These are phyloP conservation scores for Podarcis raffonei DNA, from an alignment of 2,113 vertebrate species.

Conservation along the genomic window DNA sequence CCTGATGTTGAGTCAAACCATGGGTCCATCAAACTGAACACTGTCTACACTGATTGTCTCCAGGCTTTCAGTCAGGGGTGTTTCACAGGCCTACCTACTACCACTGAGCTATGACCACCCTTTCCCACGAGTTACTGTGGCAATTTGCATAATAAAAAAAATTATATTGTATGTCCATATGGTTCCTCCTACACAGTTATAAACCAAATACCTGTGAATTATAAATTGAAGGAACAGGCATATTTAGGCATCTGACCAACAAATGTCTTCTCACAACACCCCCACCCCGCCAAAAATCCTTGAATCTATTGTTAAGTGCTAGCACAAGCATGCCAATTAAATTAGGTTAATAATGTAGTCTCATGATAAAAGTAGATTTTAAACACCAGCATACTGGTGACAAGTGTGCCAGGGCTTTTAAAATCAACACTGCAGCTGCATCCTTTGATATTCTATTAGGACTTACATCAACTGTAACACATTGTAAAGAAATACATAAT, in stretches of 20 bases:
- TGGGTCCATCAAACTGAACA: no score
- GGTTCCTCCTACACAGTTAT: not conserved
- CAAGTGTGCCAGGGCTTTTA: not conserved
- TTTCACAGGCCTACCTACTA: not conserved
- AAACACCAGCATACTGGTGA: not conserved
- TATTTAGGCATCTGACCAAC: constrained; percentile 12
- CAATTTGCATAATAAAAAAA: not conserved
- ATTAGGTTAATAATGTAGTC: not conserved
- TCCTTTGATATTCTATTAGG: not conserved
- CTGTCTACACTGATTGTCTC: not conserved
- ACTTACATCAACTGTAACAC: not conserved
- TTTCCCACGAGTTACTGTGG: not conserved
- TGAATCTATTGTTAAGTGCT: not conserved
- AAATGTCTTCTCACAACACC: not conserved
- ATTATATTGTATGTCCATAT: not conserved
- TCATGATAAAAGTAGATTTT: not conserved
- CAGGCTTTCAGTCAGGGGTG: not conserved
- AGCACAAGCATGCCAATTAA: not conserved
- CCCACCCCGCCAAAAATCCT: not conserved
- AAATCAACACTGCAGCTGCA: not conserved
- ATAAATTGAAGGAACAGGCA: not conserved
- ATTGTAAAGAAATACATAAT: not conserved
- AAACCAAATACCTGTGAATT: constrained; percentile 24
- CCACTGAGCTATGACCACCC: not conserved
- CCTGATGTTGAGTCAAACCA: not conserved